phyloP scores from a whole-genome alignment of 2,113 vertebrate species.

The Xiphophorus couchianus region DNA sequence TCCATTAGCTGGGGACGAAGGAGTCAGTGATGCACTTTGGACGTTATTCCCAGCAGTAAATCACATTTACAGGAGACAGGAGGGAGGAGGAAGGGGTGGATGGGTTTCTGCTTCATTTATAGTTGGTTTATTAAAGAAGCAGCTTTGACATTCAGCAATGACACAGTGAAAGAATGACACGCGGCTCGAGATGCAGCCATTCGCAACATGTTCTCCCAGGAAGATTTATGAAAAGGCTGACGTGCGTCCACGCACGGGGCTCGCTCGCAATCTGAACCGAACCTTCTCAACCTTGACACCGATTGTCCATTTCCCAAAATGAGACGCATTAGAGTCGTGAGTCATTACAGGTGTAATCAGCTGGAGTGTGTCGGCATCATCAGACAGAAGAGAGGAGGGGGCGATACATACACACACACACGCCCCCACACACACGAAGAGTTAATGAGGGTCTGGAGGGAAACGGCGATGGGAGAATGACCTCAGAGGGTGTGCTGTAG shows the following conservation, averaged over 20 bases:
- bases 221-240: constrained; percentile 14
- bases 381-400: not conserved
- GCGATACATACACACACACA: not conserved
- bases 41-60: constrained; percentile 60
- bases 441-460: constrained; percentile 30
- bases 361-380: constrained; percentile 28
- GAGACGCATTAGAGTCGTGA: constrained; percentile 47
- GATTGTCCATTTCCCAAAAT: constrained; percentile 48
- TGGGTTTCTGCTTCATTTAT: constrained; percentile 39
- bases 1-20: constrained; percentile 60
- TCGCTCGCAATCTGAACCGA: not conserved
- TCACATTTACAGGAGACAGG: constrained; percentile 41
- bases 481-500: constrained; percentile 7
- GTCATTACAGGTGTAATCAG: constrained; percentile 59
- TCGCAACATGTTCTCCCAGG: not conserved
- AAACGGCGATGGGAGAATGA: not conserved
- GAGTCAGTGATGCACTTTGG: constrained; percentile 55
- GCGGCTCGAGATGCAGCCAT: not conserved
- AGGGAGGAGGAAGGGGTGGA: not conserved
- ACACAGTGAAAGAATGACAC: constrained; percentile 14
- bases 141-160: constrained; percentile 49
- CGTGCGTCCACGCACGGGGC: not conserved
- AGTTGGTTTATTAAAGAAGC: constrained; percentile 49
- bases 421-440: not conserved
- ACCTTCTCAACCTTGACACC: constrained; percentile 51